Evolutionary conservation across 2,888 invertebrate genomes (phyloP), one percentile per base, ranked within the genome.

Genomic region (Gymnosoma rotundatum): DNA sequence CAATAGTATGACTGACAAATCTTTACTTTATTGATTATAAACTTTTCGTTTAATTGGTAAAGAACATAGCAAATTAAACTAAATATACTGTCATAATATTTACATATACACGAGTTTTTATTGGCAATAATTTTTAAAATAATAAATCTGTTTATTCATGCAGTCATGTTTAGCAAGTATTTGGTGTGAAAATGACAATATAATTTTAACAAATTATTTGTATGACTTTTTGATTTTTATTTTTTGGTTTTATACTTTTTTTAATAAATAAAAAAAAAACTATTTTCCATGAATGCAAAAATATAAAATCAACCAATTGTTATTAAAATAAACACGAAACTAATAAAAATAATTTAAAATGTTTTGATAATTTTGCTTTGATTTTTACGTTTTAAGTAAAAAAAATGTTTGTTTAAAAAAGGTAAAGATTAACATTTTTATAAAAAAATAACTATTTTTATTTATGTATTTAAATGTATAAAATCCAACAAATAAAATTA

Each of bases 181-280:
- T 74, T 63, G 25, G 73, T 54, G 73, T 63, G 54, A 74, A 74
- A 63, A 54, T 74, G 54, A 74, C 63, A 74, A 54, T 63, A 54
- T 52, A 63, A 63, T 74, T 63, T 63, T 42, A 74, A 42, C 54
- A 63, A 74, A 50, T 73, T 73, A 73, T 42, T 63, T 63, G 42
- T 50, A 18, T 52, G 42, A 42, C 8, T 54, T 14, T n/a, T 74
- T n/a, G n/a, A n/a, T n/a, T 63, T 52, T 52, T 52, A 2, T 21
- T 36, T 2, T 10, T 18, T 70, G 32, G 18, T 32, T 50, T 12
- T 6, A 20, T 18, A 32, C 32, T 25, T 14, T 72, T 61, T 58
- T 1, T 25, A 25, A 48, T 70, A 18, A 21, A 20, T 45, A 45
- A 45, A 12, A 12, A 12, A 12, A 45, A 12, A 1, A 14, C 12